phyloP scores from a whole-genome alignment of 2,113 vertebrate genomes.

The Empidonax alnorum region DNA sequence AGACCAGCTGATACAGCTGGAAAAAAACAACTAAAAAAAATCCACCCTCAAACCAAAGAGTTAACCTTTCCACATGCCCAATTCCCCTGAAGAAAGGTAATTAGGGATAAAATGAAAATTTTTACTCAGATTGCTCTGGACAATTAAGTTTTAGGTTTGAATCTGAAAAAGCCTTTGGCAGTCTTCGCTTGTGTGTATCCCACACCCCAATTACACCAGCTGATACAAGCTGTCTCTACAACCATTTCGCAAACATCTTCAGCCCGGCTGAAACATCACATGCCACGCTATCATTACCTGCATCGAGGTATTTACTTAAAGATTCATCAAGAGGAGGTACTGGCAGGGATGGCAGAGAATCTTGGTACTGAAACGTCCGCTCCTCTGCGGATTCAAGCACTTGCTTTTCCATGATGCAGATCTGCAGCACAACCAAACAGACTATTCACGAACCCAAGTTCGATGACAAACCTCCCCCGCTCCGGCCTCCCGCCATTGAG shows the following conservation, averaged over 20 bases:
- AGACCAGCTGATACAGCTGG: neutral
- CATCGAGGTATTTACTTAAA: slow-evolving; percentile 89
- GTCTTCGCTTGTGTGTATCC: neutral
- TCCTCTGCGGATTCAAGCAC: slow-evolving; percentile 80
- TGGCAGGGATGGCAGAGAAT: slow-evolving; percentile 86
- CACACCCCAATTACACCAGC: neutral
- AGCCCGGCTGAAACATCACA: neutral
- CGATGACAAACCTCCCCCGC: too few species aligned
- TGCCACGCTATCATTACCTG: slow-evolving; percentile 73
- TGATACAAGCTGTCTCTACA: neutral
- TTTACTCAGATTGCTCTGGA: neutral
- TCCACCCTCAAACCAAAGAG: neutral
- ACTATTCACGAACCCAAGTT: neutral
- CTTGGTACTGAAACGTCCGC: slow-evolving; percentile 91
- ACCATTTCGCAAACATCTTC: neutral
- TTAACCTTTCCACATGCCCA: neutral
- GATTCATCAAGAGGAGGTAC: slow-evolving; percentile 87
- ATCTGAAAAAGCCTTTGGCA: neutral
- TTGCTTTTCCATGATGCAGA: slow-evolving; percentile 83
- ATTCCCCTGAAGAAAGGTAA: neutral
- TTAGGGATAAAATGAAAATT: neutral
- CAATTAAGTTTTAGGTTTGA: neutral
- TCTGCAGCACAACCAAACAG: neutral
- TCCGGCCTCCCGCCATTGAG: neutral
- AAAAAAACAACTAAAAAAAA: neutral